These are phyloP conservation scores for Drosophila setifemur DNA, from an alignment of 1,140 invertebrate species.

Conservation along the genomic window DNA sequence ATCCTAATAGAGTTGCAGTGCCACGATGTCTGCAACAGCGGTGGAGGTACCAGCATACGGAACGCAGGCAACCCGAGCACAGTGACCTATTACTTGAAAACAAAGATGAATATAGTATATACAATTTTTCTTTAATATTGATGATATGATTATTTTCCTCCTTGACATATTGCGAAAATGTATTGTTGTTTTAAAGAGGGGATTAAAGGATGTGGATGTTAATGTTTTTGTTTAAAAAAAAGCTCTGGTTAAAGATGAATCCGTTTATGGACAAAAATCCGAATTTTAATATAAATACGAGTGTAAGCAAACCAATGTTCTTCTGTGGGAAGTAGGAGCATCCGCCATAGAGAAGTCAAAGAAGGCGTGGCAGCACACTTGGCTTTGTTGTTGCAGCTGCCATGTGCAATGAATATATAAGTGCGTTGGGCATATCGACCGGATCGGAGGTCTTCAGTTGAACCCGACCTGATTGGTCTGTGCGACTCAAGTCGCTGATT, in stretches of 20 bases:
- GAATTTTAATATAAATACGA: too few species aligned
- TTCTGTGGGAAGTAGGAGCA: neutral
- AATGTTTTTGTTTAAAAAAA: too few species aligned
- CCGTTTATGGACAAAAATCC: too few species aligned
- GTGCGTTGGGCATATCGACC: slow-evolving; percentile 39
- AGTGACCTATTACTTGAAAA: too few species aligned
- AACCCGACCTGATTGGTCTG: neutral
- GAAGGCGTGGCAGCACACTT: slow-evolving; percentile 1
- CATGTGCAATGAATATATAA: slow-evolving; percentile 62
- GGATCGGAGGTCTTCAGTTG: slow-evolving; percentile 1
- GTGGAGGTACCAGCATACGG: neutral
- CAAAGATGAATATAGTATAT: too few species aligned
- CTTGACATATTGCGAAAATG: too few species aligned
- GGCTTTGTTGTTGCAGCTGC: slow-evolving; percentile 46
- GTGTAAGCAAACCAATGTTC: neutral
- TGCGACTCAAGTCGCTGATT: slow-evolving; percentile 17
- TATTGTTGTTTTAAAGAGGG: too few species aligned
- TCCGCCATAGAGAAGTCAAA: neutral
- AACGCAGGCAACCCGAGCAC: neutral
- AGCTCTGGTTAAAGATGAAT: too few species aligned
- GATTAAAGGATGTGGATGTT: too few species aligned
- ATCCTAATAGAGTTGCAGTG: slow-evolving; percentile 74
- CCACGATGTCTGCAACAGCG: slow-evolving; percentile 24
- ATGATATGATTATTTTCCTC: too few species aligned
- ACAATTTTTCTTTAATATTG: too few species aligned